Percentiles rank a stretch among this genome's conserved stretches.
These are phyloP conservation scores for Trisateles emortualis DNA, from an alignment of 2,888 invertebrate species.

Conservation along the genomic window DNA sequence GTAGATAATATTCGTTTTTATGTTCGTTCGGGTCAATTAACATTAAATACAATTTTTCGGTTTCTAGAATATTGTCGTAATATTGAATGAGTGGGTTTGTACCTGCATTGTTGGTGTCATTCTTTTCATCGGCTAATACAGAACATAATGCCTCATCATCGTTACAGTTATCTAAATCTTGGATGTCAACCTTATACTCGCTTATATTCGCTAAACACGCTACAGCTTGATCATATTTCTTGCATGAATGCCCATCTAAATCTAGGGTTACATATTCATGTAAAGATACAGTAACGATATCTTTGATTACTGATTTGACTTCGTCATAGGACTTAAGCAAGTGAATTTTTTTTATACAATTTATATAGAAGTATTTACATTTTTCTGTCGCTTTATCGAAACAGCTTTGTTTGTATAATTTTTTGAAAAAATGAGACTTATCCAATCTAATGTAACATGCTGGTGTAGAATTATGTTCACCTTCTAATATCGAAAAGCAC, in stretches of 20 bases:
- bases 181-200: slow-evolving; percentile 5
- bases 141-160: slow-evolving; percentile 2
- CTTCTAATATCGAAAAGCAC: slow-evolving; percentile 20
- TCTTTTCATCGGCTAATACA: not conserved
- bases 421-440: slow-evolving; percentile 28
- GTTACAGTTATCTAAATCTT: slow-evolving; percentile 5
- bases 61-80: too few species aligned
- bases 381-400: slow-evolving; percentile 21
- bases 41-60: too few species aligned
- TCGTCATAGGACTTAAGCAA: slow-evolving; percentile 16
- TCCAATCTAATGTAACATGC: slow-evolving; percentile 23
- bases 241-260: too few species aligned
- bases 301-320: slow-evolving; percentile 21
- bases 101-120: too few species aligned
- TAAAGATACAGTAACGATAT: slow-evolving; percentile 25
- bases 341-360: slow-evolving; percentile 21
- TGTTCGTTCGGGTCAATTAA: too few species aligned
- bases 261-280: slow-evolving; percentile 10
- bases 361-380: slow-evolving; percentile 26
- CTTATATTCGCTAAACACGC: too few species aligned
- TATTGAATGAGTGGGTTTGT: too few species aligned
- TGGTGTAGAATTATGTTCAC: slow-evolving; percentile 8
- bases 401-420: slow-evolving; percentile 23
- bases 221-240: too few species aligned
- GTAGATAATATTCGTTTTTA: too few species aligned